These are phyloP conservation scores for Vulpes vulpes DNA, from an alignment of 2,113 vertebrate genomes.

Conservation along the genomic window DNA sequence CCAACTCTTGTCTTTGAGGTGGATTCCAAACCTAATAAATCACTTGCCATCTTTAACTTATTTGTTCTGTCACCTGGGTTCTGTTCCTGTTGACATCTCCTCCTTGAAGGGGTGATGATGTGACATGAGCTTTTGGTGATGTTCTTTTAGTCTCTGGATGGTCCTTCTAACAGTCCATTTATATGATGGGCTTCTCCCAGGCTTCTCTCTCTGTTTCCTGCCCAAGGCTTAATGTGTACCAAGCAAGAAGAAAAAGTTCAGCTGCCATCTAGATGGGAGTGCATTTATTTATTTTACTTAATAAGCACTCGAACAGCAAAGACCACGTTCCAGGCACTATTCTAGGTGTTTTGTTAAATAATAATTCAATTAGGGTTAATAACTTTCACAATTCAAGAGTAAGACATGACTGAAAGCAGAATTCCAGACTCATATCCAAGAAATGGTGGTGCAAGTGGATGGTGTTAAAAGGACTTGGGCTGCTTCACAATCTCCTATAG, in stretches of 20 bases:
- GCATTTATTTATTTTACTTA: neutral
- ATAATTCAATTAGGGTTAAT: neutral
- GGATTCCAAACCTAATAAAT: no score
- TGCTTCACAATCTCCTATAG: neutral
- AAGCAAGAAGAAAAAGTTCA: neutral
- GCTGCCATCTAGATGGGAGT: neutral
- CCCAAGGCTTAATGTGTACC: neutral
- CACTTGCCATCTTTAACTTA: neutral
- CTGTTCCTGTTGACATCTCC: neutral
- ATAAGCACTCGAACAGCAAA: neutral
- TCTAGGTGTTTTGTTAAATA: neutral
- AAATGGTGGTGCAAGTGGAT: neutral
- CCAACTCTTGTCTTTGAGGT: neutral
- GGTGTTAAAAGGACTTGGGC: neutral
- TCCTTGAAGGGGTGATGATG: neutral
- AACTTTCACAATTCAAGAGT: neutral
- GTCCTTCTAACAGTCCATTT: rapidly evolving
- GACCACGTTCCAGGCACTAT: neutral
- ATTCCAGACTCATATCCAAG: neutral
- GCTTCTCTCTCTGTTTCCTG: neutral
- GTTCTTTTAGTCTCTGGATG: neutral
- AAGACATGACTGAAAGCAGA: neutral
- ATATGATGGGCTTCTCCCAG: neutral
- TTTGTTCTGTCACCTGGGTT: neutral
- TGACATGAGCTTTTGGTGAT: rapidly evolving